phyloP scores from a whole-genome alignment of 2,113 vertebrate genomes.

The Numenius arquata region DNA sequence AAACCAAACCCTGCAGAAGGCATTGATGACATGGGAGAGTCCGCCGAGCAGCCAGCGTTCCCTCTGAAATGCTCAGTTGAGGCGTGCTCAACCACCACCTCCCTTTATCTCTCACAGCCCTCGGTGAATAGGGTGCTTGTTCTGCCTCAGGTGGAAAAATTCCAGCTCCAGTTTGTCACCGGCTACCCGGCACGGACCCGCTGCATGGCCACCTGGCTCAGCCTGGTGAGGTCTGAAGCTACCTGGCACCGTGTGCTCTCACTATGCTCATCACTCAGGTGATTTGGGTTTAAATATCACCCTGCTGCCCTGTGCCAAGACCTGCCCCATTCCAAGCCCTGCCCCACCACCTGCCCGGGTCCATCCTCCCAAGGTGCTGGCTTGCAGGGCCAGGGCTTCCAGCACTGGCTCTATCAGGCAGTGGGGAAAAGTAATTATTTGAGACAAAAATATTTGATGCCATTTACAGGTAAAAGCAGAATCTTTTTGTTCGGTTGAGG shows the following conservation, averaged over 20 bases:
- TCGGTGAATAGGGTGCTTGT: neutral
- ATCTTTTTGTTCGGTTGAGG: neutral
- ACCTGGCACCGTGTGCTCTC: neutral
- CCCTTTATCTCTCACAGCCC: neutral
- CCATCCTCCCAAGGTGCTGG: neutral
- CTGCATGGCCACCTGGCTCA: neutral
- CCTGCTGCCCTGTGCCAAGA: neutral
- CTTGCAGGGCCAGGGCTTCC: neutral
- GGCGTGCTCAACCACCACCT: neutral
- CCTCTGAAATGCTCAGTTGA: neutral
- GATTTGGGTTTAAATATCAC: neutral
- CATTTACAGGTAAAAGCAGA: neutral
- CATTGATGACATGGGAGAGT: neutral
- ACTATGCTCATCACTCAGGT: neutral
- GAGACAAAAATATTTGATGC: neutral
- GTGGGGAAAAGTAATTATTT: neutral
- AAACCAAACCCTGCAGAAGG: neutral
- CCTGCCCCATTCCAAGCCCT: neutral
- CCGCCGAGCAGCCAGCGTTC: neutral
- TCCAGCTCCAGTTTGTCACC: neutral
- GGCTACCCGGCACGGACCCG: rapidly evolving
- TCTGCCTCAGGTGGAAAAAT: neutral
- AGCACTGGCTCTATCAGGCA: neutral
- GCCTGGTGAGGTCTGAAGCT: neutral
- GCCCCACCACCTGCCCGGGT: neutral